Percentiles rank a stretch among this genome's conserved stretches.
These are phyloP conservation scores for Acromyrmex heyeri DNA, from an alignment of 1,140 invertebrate species.

Conservation along the genomic window DNA sequence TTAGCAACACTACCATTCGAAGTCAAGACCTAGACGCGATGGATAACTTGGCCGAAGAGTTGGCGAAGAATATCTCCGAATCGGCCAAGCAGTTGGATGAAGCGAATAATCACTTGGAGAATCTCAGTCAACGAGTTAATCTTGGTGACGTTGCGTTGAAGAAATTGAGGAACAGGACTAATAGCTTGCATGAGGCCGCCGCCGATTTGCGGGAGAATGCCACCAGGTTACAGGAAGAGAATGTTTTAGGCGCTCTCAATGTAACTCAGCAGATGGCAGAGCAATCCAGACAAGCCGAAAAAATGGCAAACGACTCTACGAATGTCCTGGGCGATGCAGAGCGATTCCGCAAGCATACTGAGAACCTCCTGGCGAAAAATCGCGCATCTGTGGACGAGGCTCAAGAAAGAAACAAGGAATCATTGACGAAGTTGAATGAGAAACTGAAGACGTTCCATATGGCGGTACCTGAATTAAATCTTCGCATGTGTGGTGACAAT, in stretches of 20 bases:
- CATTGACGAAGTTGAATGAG: slow-evolving; percentile 89
- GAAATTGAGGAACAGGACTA: slow-evolving; percentile 91
- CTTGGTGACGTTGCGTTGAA: slow-evolving; percentile 92
- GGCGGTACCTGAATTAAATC: slow-evolving; percentile 94
- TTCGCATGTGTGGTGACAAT: slow-evolving; percentile 95
- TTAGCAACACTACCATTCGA: slow-evolving; percentile 92
- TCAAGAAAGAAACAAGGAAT: slow-evolving; percentile 90
- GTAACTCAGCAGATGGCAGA: slow-evolving; percentile 94
- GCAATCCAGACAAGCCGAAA: slow-evolving; percentile 90
- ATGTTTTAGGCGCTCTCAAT: slow-evolving; percentile 97
- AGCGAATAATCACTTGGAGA: slow-evolving; percentile 90
- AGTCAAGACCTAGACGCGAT: slow-evolving; percentile 91
- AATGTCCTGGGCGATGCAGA: slow-evolving; percentile 91
- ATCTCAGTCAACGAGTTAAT: slow-evolving; percentile 92
- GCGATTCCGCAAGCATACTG: slow-evolving; percentile 93
- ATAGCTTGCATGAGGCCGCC: slow-evolving; percentile 91
- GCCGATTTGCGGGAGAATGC: slow-evolving; percentile 93
- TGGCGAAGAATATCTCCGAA: slow-evolving; percentile 87
- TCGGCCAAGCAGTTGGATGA: slow-evolving; percentile 88
- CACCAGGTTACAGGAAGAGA: slow-evolving; percentile 96
- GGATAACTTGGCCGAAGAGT: slow-evolving; percentile 86
- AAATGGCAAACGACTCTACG: slow-evolving; percentile 87
- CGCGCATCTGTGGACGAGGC: slow-evolving; percentile 90
- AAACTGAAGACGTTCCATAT: slow-evolving; percentile 90
- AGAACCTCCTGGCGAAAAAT: slow-evolving; percentile 92